Evolutionary conservation across 2,797 vertebrate genomes (phyloP).

Genomic region (Pseudocheirus occidentalis): DNA sequence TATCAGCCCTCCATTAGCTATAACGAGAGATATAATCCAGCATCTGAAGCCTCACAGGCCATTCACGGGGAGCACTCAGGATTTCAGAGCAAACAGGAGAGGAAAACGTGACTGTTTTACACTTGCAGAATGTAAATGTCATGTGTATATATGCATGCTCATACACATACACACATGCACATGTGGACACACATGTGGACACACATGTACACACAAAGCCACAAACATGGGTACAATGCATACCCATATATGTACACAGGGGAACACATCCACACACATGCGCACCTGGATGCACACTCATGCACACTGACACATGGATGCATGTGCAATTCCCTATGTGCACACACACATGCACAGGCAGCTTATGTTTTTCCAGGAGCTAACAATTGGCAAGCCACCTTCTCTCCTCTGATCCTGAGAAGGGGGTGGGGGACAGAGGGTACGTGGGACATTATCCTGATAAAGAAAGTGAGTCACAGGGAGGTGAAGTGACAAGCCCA

Average conservation of each 20-base stretch:
- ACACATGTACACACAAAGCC: no score
- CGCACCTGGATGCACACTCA: no score
- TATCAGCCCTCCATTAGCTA: conserved; percentile 9
- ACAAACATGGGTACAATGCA: no score
- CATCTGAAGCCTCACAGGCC: background rate
- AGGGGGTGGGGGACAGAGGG: rapidly evolving
- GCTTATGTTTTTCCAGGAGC: background rate
- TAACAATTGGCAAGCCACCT: background rate
- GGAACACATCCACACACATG: background rate
- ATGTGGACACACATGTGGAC: no score
- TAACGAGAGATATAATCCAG: background rate
- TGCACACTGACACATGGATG: no score
- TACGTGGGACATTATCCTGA: background rate
- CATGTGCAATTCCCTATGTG: no score
- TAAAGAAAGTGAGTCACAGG: background rate
- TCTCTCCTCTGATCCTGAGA: background rate
- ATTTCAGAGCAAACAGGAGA: conserved; percentile 22
- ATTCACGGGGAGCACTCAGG: background rate
- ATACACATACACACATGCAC: background rate
- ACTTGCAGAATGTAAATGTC: background rate
- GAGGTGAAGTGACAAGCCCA: background rate
- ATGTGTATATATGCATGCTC: background rate
- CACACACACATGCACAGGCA: background rate
- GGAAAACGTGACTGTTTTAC: no score
- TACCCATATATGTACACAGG: no score